Conservation (phyloP, 2,113 vertebrate species). For the Machaerirhynchus nigripectus region DNA sequence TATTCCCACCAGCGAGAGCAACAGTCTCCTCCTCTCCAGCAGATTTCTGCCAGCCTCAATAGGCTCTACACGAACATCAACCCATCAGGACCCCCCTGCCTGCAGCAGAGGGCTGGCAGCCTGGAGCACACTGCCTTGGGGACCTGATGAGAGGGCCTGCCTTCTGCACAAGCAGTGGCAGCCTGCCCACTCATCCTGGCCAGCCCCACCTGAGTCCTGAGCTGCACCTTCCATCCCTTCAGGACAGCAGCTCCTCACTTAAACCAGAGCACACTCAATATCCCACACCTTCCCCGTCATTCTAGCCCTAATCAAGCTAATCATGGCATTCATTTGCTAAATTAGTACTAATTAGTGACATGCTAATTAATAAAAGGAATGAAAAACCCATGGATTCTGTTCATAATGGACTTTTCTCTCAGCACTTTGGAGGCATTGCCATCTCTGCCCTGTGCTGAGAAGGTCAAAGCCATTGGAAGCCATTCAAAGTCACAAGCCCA, state of each 20-base stretch:
- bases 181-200: accelerated
- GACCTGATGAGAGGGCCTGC: background rate
- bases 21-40: background rate
- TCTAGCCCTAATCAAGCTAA: background rate
- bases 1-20: background rate
- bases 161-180: background rate
- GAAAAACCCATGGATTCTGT: background rate
- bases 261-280: background rate
- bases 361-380: background rate
- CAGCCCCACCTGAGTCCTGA: background rate
- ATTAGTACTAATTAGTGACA: background rate
- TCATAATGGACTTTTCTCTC: background rate
- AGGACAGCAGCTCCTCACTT: background rate
- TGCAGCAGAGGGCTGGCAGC: background rate
- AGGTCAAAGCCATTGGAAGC: background rate
- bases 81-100: background rate
- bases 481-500: background rate
- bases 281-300: background rate
- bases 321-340: background rate
- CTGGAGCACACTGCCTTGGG: background rate
- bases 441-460: background rate
- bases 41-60: background rate
- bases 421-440: background rate
- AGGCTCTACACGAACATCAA: accelerated
- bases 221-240: background rate